A percentile compares a stretch with the other conserved stretches of the same genome.
Conservation (phyloP, 1,140 invertebrate genomes). For the Meloidogyne floridensis region DNA sequence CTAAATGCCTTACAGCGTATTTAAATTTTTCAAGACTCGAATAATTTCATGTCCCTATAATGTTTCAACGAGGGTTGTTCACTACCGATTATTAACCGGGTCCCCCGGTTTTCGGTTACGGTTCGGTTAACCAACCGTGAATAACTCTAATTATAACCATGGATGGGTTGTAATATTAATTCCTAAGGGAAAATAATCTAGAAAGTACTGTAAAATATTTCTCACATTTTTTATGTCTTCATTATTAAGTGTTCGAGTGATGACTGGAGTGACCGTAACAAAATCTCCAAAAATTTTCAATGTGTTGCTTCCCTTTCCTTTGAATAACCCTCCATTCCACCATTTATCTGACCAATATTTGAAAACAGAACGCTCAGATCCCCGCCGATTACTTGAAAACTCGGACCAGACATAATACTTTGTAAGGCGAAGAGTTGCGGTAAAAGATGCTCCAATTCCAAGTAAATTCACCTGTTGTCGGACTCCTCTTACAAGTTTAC, state of each 20-base stretch:
- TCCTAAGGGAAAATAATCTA: too few relatives aligned
- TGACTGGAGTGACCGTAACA: not conserved
- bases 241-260: not conserved
- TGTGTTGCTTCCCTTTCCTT: not conserved
- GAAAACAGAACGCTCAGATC: not conserved
- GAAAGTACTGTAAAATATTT: not conserved
- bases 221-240: not conserved
- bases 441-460: not conserved
- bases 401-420: not conserved
- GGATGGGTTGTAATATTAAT: too few relatives aligned
- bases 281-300: not conserved
- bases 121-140: too few relatives aligned
- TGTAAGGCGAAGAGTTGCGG: not conserved
- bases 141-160: too few relatives aligned
- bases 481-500: too few relatives aligned
- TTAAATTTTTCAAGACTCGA: too few relatives aligned
- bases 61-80: too few relatives aligned
- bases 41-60: too few relatives aligned
- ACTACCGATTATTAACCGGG: too few relatives aligned
- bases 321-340: not conserved
- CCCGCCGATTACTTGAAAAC: not conserved
- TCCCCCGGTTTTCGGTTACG: too few relatives aligned
- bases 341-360: not conserved
- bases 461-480: not conserved
- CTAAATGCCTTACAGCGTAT: too few relatives aligned